Base-by-base conservation (phyloP, 2,797 vertebrate species). In the Phataginus tricuspis region DNA sequence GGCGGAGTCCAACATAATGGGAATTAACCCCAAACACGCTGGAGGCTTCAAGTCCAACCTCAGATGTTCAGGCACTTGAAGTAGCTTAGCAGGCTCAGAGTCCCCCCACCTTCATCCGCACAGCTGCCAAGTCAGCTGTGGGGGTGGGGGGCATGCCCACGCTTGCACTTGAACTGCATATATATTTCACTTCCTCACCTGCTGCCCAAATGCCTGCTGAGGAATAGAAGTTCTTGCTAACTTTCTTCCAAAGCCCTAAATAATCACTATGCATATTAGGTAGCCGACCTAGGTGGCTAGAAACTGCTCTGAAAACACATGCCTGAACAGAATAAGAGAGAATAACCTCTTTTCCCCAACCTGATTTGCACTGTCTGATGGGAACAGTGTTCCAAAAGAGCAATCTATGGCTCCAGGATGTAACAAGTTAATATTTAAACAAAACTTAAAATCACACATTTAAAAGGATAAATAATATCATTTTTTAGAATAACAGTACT, bases 1-100 rank as follows among this genome's bases (percentile, higher is more conserved):
- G 97, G 97, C 34, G 97, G 97, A 97, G 97, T 96, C 94, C 78
- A 93, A 86, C 68, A n/a, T 96, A 96, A 93, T 93, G 71, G 90
- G 91, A 96, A 96, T 98, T 98, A 98, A 98, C 97, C 97, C 97
- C 88, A 96, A 91, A 95, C 80, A 57, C 0, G 92, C 97, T 97
- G 97, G 96, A 96, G 61, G 66, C 75, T 96, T 93, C 83, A 95
- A 89, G 74, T 37, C 18, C 75, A 93, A 75, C 37, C 71, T 85
- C 68, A 88, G 72, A 92, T 45, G 27, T 13, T 78, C 72, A 94
- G 68, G 77, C 51, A 85, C 80, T 94, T 88, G 79, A 93, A 96
- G 69, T 86, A 88, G 90, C 57, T 95, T 71, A 87, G 88, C 7
- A 0, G 74, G 63, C 88, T 95, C 49, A 45, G 39, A 94, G 51